phyloP scores from a whole-genome alignment of 1,140 invertebrate genomes.

The Bombus consobrinus region DNA sequence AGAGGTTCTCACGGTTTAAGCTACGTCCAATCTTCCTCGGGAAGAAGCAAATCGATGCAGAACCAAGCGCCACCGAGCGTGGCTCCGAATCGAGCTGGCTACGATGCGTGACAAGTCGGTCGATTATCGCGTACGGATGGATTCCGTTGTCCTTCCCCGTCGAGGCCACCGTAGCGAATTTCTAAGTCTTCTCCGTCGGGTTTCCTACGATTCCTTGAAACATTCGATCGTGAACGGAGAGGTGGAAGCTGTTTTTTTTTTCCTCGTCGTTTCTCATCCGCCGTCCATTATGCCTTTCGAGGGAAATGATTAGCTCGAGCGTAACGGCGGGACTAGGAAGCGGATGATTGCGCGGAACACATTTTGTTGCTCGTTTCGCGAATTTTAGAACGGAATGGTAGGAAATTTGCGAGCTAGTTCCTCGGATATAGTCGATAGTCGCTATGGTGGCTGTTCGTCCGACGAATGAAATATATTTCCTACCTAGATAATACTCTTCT shows the following conservation, averaged over 20 bases:
- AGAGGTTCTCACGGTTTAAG: constrained; percentile 26
- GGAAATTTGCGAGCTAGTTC: neutral
- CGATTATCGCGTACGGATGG: constrained; percentile 8
- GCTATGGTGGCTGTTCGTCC: neutral
- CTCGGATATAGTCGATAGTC: neutral
- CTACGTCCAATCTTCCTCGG: neutral
- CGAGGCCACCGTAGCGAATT: constrained; percentile 22
- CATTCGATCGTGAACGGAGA: neutral
- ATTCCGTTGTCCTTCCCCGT: constrained; percentile 19
- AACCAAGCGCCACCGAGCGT: neutral
- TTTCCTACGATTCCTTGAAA: constrained; percentile 37
- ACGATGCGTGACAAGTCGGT: constrained; percentile 39
- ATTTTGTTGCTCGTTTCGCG: constrained; percentile 1
- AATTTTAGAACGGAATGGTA: neutral
- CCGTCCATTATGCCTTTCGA: constrained; percentile 34
- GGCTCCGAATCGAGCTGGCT: neutral
- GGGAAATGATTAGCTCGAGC: constrained; percentile 42
- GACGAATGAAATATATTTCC: neutral
- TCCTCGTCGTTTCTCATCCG: neutral
- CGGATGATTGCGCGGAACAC: neutral
- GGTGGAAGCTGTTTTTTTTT: constrained; percentile 1
- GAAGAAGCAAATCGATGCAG: neutral
- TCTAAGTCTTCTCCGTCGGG: neutral
- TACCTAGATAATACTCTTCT: neutral
- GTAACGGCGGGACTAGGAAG: constrained; percentile 33